Evolutionary conservation across 2,888 invertebrate genomes (phyloP), one percentile per base, ranked within the genome.

Genomic region (Leptodirus hochenwartii): DNA sequence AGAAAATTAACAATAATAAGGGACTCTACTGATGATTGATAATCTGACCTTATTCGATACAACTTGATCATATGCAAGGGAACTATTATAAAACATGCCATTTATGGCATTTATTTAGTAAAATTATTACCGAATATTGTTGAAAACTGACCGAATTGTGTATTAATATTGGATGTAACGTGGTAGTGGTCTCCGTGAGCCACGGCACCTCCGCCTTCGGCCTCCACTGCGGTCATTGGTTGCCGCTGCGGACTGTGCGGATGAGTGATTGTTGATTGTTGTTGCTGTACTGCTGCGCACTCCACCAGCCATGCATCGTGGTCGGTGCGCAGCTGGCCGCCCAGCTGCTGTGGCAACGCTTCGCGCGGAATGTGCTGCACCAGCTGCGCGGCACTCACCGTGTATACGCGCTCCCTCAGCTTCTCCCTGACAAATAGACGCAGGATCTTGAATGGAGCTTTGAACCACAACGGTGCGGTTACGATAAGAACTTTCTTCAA

Each of bases 381-480:
- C 42, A 95, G 65, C 57, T 91, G 88, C 36, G 85, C 80, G 53
- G 85, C 71, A 53, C 80, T 88, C 44, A 93, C 88, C 15, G 91
- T 93, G 58, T 81, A 91, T 37, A 95, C 95, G 46, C 95, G 69
- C 57, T 95, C 93, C 40, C 93, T 69, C 43, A 95, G 62, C 59
- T 95, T 95, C 59, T 95, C 93, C 37, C 90, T 67, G 33, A 95
- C 90, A 60, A 95, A 95, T 44, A 95, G 62, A 31, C 93, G 72
- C 30, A 95, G 66, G 49, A 95, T 88, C 51, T 88, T 87, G 59
- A 93, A 95, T 2, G 95, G 93, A 34, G 93, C 93, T 59, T 90
- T 91, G 60, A 95, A 95, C 95, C 95, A 95, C 51, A 95, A 62
- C 30, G 95, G 95, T 27, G 95, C 93, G 37, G 93, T 91, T 44